Evolutionary conservation across 2,797 vertebrate genomes (phyloP).

Genomic region (Macropodus opercularis): DNA sequence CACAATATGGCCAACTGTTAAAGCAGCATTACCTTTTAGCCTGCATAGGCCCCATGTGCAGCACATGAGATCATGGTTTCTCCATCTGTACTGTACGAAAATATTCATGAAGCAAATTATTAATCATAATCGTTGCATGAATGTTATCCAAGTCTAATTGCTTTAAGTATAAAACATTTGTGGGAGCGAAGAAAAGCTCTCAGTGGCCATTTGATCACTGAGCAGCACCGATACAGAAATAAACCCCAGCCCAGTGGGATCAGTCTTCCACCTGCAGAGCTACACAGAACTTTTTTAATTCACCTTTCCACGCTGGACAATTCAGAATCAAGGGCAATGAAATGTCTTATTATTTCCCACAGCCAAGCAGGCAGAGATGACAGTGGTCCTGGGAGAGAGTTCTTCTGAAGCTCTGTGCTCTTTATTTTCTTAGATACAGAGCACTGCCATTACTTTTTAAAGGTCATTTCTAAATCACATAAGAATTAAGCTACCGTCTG

Average conservation of each 20-base stretch:
- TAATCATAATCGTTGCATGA: no score
- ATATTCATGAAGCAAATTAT: no score
- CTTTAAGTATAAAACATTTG: no score
- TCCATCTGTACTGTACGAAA: no score
- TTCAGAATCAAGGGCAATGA: conserved; percentile 17
- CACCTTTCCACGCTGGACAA: conserved; percentile 6
- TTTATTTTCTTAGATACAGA: conserved; percentile 2
- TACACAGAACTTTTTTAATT: no score
- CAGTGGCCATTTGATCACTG: background rate
- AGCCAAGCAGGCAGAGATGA: conserved; percentile 1
- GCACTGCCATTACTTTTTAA: background rate
- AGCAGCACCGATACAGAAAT: background rate
- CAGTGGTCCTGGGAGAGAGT: background rate
- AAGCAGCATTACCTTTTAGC: background rate
- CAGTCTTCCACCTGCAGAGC: no score
- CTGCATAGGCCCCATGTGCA: no score
- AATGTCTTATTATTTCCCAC: conserved; percentile 24
- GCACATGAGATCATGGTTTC: no score
- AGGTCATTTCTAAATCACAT: background rate
- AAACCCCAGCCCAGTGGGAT: conserved; percentile 3
- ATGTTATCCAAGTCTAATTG: no score
- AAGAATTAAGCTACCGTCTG: background rate
- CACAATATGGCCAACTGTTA: background rate
- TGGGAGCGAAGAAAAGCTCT: background rate
- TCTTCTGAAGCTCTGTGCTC: background rate